Base-by-base conservation (phyloP, 2,113 vertebrate genomes). In the Corythornis madagascariensis region DNA sequence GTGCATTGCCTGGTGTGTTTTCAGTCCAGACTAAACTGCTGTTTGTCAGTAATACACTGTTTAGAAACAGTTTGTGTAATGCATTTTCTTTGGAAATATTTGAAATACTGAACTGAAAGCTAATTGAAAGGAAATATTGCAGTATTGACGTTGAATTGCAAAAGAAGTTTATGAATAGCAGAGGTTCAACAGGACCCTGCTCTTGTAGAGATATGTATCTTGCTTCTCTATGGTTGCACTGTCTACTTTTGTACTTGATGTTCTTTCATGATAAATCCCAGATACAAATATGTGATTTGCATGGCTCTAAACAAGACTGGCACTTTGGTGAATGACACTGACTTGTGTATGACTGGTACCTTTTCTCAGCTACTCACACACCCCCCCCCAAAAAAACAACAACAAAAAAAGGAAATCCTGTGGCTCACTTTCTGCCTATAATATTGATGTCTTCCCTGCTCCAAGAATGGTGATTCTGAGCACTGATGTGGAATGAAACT, bases 1-100 rank as follows among this genome's bases (percentile, higher is more conserved):
- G 85, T 94, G 60, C 29, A 5, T 70, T 94, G 53, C 78, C 22
- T 92, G 60, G 20, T 47, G 74, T 94, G 50, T 87, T 78, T 90
- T 86, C 45, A 60, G 53, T 75, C 28, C 84, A 40, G 24, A 76
- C 72, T 83, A 80, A 95, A 93, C 55, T 70, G 33, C 52, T 84
- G 42, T 76, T 25, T 73, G 57, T 85, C 50, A 45, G 18, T 69
- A 93, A 63, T 65, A 29, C 28, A 38, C 22, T 13, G 73, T 40
- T 64, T 86, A 47, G 63, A 81, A 82, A 78, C 29, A 47, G n/a
- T 8, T 63, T 50, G 16, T 89, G 42, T 64, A 33, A 57, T 35
- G 25, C 22, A 33, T 76, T 82, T 56, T 65, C 55, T 67, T 86
- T 61, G 66, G 15, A 74, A 50, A 24, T 86, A 74, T 31, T 5